Percentiles rank a stretch among this genome's conserved stretches.
Conservation (phyloP, 2,113 vertebrate genomes). For the Excalfactoria chinensis region DNA sequence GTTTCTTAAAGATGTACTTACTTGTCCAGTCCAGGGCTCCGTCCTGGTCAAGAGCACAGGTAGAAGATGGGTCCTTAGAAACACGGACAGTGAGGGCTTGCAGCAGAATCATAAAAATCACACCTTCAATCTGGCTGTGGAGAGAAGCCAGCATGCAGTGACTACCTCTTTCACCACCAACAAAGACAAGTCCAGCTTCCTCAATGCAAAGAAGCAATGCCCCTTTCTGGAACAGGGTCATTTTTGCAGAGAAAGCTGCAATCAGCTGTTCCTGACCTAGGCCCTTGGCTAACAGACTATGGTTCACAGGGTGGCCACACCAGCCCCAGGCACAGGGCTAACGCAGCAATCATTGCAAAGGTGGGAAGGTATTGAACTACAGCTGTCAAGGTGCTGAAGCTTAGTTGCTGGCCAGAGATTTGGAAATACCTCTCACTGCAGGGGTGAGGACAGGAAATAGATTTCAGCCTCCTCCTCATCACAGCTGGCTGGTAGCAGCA, state of each 20-base stretch:
- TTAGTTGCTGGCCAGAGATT: neutral
- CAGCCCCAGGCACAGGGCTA: neutral
- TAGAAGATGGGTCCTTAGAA: slow-evolving; percentile 72
- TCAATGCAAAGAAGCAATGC: neutral
- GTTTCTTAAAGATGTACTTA: slow-evolving; percentile 58
- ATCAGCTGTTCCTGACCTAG: neutral
- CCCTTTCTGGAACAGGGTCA: neutral
- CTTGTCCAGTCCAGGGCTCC: slow-evolving; percentile 86
- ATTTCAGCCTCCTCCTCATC: neutral
- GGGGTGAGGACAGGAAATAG: neutral
- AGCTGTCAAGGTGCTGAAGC: neutral
- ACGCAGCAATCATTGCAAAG: neutral
- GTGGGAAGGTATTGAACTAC: neutral
- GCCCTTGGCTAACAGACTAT: neutral
- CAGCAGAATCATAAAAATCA: slow-evolving; percentile 83
- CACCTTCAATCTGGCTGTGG: slow-evolving; percentile 86
- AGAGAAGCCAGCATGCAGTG: neutral
- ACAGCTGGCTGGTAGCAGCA: neutral
- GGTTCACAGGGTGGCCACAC: neutral
- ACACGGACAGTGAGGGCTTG: slow-evolving; percentile 76
- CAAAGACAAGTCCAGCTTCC: neutral
- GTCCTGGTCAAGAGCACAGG: slow-evolving; percentile 76
- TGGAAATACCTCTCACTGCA: neutral
- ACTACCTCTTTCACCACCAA: neutral
- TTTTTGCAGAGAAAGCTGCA: neutral